Evolutionary conservation across 1,140 invertebrate species (phyloP).

Genomic region (Magallana gigas): DNA sequence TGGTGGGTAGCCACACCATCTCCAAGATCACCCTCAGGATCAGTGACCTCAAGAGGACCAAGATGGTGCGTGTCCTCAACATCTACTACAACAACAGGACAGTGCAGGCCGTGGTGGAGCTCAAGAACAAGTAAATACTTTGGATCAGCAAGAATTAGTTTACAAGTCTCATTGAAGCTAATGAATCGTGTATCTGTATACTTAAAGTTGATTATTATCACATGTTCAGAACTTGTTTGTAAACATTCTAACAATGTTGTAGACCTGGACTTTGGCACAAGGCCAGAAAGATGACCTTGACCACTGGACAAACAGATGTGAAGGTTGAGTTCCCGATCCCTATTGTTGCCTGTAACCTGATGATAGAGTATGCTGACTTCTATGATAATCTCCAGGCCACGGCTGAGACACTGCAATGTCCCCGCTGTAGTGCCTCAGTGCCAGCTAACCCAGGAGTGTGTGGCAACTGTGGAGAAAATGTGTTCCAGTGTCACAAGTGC

Average conservation of each 20-base stretch:
- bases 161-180: too few relatives aligned
- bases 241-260: conserved; percentile 43
- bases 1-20: conserved; percentile 95
- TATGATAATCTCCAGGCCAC: conserved; percentile 90
- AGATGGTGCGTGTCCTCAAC: conserved; percentile 97
- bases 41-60: conserved; percentile 95
- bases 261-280: conserved; percentile 94
- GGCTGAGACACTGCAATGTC: conserved; percentile 94
- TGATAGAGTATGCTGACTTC: conserved; percentile 99
- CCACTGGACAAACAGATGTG: conserved; percentile 95
- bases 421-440: conserved; percentile 95
- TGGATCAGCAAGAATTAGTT: not conserved
- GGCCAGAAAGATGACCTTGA: conserved; percentile 93
- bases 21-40: conserved; percentile 95
- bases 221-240: too few relatives aligned
- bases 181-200: not conserved
- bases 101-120: conserved; percentile 96
- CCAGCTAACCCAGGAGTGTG: conserved; percentile 98
- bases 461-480: conserved; percentile 98
- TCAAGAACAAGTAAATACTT: conserved; percentile 91
- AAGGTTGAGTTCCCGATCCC: conserved; percentile 94
- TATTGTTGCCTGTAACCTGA: conserved; percentile 98
- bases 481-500: conserved; percentile 99
- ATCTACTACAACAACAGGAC: conserved; percentile 98
- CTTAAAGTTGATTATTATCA: too few relatives aligned